Evolutionary conservation across 2,888 invertebrate genomes (phyloP).

Genomic region (Graphium colonna): DNA sequence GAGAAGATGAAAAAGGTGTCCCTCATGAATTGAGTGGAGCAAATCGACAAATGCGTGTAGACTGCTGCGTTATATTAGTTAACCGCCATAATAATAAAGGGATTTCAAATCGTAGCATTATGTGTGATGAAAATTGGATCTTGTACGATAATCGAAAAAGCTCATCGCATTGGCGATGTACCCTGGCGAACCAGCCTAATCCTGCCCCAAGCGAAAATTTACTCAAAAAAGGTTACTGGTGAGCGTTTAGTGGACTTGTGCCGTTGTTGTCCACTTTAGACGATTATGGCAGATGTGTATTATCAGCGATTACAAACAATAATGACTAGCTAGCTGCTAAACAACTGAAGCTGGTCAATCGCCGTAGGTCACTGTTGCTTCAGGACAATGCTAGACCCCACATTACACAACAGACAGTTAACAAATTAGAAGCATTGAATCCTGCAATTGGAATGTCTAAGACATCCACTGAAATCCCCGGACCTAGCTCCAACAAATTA

Average conservation of each 20-base stretch:
- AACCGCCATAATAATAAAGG: neutral
- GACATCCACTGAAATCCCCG: neutral
- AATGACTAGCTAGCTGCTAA: constrained; percentile 2
- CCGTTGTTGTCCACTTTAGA: too few species aligned
- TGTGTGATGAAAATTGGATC: neutral
- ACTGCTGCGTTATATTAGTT: constrained; percentile 14
- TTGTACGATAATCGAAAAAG: neutral
- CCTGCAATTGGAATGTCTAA: neutral
- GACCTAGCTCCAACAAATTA: too few species aligned
- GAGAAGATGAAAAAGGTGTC: neutral
- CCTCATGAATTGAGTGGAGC: neutral
- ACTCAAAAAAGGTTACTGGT: neutral
- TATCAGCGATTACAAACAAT: constrained; percentile 21
- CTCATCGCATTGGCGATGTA: neutral
- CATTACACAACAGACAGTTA: too few species aligned
- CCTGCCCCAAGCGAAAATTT: neutral
- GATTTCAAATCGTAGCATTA: constrained; percentile 1
- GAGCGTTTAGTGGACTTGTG: too few species aligned
- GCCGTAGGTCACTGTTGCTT: too few species aligned
- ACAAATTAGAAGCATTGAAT: neutral
- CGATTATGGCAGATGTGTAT: constrained; percentile 12
- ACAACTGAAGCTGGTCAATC: neutral
- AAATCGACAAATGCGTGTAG: constrained; percentile 3
- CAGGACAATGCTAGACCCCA: too few species aligned
- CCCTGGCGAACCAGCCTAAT: too few species aligned